phyloP scores from a whole-genome alignment of 92 coral and sea anemone species.

The Zoanthus gigantus region DNA sequence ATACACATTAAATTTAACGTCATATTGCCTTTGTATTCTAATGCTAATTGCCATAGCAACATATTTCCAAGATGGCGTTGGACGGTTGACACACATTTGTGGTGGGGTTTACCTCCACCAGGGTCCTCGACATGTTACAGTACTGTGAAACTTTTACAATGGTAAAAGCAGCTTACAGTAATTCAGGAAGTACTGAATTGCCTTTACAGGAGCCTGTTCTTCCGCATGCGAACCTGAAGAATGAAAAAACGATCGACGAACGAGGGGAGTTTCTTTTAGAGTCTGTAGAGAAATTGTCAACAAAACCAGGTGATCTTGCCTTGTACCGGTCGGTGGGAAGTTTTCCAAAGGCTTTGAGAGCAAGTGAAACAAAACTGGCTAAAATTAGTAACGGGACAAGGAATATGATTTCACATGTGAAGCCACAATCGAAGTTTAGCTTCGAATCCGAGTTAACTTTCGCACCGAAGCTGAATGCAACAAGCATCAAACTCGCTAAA shows the following conservation, averaged over 20 bases:
- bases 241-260: conserved; percentile 49
- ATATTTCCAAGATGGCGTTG: conserved; percentile 88
- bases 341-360: conserved; percentile 36
- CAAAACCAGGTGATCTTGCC: conserved; percentile 78
- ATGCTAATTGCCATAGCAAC: conserved; percentile 72
- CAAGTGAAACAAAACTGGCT: conserved; percentile 65
- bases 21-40: no score
- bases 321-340: conserved; percentile 67
- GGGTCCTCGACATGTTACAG: conserved; percentile 84
- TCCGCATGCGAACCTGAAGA: conserved; percentile 21
- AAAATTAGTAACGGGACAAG: conserved; percentile 66
- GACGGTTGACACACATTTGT: conserved; percentile 28
- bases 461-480: conserved; percentile 87
- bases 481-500: conserved; percentile 93
- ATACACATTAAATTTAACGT: neutral
- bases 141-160: conserved; percentile 91
- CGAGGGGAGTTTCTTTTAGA: conserved; percentile 65
- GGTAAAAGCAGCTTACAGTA: conserved; percentile 75
- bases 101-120: conserved; percentile 53
- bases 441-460: conserved; percentile 96
- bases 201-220: conserved; percentile 65
- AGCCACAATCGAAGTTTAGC: conserved; percentile 66
- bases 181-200: conserved; percentile 65
- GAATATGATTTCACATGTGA: conserved; percentile 73
- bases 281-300: conserved; percentile 63